A percentile compares a stretch with the other conserved stretches of the same genome.
Conservation (phyloP, 1,140 invertebrate species). For the Lordiphosa collinella region DNA sequence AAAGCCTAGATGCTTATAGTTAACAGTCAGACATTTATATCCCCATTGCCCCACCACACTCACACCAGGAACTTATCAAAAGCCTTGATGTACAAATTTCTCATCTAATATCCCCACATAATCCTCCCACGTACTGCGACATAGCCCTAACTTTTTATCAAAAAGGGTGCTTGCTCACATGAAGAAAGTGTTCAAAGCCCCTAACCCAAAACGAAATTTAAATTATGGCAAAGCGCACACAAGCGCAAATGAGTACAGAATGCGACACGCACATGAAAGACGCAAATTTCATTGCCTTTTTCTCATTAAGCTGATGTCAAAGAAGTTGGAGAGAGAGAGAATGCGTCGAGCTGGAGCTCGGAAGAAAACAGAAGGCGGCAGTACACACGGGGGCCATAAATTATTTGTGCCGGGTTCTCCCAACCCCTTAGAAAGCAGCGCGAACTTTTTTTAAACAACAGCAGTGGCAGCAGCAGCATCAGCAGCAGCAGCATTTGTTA, state of each 20-base stretch:
- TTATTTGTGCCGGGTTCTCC: slow-evolving; percentile 37
- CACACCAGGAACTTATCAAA: too few species aligned
- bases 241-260: slow-evolving; percentile 53
- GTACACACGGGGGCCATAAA: slow-evolving; percentile 67
- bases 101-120: too few species aligned
- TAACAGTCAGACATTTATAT: too few species aligned
- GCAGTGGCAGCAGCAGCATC: slow-evolving; percentile 16
- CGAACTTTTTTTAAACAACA: slow-evolving; percentile 27
- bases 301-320: slow-evolving; percentile 68
- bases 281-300: slow-evolving; percentile 59
- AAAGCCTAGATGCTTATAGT: too few species aligned
- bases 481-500: slow-evolving; percentile 55
- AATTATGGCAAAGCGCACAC: slow-evolving; percentile 57
- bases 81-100: too few species aligned
- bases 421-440: slow-evolving; percentile 59
- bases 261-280: slow-evolving; percentile 44
- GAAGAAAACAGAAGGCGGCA: slow-evolving; percentile 18
- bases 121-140: too few species aligned
- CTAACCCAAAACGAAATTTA: slow-evolving; percentile 37
- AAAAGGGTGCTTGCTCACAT: neutral
- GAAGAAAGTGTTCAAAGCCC: neutral
- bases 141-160: neutral
- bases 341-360: slow-evolving; percentile 20
- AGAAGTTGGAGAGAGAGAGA: slow-evolving; percentile 12
- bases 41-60: too few species aligned